Evolutionary conservation across 1,140 invertebrate genomes (phyloP).

Genomic region (Cryptotermes secundus): DNA sequence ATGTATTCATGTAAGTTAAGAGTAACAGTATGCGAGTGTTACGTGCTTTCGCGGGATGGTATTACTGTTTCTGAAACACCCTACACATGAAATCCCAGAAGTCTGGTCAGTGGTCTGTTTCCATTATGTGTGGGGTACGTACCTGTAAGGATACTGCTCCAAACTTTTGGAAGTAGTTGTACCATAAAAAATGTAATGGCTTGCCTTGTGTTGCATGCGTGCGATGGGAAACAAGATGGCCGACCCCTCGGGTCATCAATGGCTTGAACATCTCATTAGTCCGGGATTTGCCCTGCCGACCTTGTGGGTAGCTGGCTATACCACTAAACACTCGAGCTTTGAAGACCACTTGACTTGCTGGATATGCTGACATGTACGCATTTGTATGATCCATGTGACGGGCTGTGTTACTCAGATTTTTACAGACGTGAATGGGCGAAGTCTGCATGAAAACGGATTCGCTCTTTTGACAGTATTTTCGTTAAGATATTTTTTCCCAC

Average conservation of each 20-base stretch:
- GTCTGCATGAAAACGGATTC: no score
- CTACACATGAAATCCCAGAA: no score
- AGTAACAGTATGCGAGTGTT: no score
- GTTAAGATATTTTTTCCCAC: no score
- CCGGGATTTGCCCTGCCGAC: not conserved
- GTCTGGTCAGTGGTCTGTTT: no score
- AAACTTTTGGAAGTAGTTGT: not conserved
- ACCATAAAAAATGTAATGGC: constrained; percentile 10
- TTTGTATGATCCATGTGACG: no score
- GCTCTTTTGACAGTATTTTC: no score
- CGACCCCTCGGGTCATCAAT: constrained; percentile 5
- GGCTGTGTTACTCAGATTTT: no score
- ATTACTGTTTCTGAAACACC: no score
- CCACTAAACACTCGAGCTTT: not conserved
- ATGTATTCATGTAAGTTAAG: no score
- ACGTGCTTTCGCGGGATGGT: no score
- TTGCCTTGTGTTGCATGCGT: constrained; percentile 1
- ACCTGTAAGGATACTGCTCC: not conserved
- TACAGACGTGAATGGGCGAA: no score
- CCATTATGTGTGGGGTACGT: not conserved
- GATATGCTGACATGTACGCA: not conserved
- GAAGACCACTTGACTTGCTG: not conserved
- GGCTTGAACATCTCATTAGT: constrained; percentile 19
- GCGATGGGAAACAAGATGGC: constrained; percentile 13
- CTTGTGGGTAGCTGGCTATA: not conserved